phyloP scores from a whole-genome alignment of 2,113 vertebrate genomes.

The Mormoops blainvillei region DNA sequence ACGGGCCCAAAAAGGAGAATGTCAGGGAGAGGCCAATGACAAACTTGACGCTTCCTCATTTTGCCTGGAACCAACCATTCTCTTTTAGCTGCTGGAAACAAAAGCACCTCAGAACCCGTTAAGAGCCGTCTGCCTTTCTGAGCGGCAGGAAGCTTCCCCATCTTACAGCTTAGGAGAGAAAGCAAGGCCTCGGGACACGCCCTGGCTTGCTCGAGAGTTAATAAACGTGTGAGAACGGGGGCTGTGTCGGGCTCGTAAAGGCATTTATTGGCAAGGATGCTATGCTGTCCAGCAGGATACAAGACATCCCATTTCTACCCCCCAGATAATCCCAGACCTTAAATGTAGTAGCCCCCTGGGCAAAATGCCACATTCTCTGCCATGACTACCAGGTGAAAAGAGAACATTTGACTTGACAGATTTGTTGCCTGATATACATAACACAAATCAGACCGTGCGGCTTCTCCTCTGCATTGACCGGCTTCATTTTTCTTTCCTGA shows the following conservation, averaged over 20 bases:
- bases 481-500: background rate
- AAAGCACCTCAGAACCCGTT: background rate
- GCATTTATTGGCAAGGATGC: background rate
- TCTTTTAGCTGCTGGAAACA: background rate
- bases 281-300: background rate
- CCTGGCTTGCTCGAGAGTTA: background rate
- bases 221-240: background rate
- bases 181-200: background rate
- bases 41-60: background rate
- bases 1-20: background rate
- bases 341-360: background rate
- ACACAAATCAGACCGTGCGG: background rate
- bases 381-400: background rate
- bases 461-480: background rate
- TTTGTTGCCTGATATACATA: background rate
- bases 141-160: background rate
- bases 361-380: background rate
- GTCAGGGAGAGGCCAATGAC: background rate
- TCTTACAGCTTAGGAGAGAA: background rate
- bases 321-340: background rate
- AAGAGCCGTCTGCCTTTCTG: background rate
- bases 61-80: background rate
- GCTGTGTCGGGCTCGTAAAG: background rate
- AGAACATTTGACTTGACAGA: background rate
- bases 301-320: background rate